Evolutionary conservation across 2,797 vertebrate species (phyloP).

Genomic region (Periophthalmus magnuspinnatus): DNA sequence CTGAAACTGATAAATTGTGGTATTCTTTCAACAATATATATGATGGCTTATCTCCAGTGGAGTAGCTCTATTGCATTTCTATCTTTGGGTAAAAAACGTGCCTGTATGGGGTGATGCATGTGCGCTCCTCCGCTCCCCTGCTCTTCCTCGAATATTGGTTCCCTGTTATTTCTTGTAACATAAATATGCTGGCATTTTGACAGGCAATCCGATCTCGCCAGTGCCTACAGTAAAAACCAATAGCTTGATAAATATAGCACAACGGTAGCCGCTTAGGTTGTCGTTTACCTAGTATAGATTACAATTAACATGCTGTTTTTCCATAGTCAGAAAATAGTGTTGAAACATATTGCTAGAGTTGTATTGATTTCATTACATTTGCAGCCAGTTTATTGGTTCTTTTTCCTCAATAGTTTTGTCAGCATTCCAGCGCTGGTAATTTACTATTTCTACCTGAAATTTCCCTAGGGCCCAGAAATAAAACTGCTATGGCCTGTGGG

Average conservation of each 20-base stretch:
- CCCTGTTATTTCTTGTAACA: not conserved
- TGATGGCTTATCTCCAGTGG: not conserved
- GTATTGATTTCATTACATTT: constrained; percentile 16
- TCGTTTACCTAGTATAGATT: not conserved
- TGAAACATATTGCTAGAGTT: not conserved
- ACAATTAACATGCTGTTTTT: constrained; percentile 4
- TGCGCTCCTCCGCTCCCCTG: not conserved
- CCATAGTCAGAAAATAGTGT: not conserved
- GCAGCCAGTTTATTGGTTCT: constrained; percentile 1
- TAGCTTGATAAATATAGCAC: constrained; percentile 9
- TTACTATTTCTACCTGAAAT: constrained; percentile 8
- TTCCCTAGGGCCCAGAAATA: constrained; percentile 13
- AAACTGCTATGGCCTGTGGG: constrained; percentile 9
- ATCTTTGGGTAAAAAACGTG: constrained; percentile 32
- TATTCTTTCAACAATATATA: constrained; percentile 9
- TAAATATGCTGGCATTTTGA: constrained; percentile 12
- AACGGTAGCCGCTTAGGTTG: not conserved
- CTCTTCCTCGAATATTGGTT: not conserved
- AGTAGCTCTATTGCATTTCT: constrained; percentile 9
- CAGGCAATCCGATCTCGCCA: constrained; percentile 1
- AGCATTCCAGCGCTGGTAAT: not conserved
- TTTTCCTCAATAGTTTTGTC: not conserved
- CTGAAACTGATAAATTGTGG: constrained; percentile 28
- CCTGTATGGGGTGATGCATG: constrained; percentile 17
- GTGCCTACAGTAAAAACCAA: constrained; percentile 5